Percentiles rank a stretch among this genome's conserved stretches.
Evolutionary conservation across 2,113 vertebrate species (phyloP).

Genomic region (Prolemur simus): DNA sequence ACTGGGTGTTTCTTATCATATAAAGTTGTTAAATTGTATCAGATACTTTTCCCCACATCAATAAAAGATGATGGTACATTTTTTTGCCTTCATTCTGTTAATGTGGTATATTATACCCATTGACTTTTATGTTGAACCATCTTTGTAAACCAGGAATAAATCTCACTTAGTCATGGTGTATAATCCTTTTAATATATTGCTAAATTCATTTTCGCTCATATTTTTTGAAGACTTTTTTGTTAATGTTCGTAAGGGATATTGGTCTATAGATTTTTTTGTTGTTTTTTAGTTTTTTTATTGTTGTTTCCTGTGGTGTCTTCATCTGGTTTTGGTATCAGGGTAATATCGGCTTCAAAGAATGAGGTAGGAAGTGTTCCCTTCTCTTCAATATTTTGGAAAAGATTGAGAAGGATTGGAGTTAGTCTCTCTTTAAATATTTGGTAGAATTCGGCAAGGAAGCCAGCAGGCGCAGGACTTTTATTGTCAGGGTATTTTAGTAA

Average conservation of each 20-base stretch:
- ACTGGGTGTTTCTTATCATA: neutral
- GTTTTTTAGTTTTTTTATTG: no score
- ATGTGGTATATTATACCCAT: neutral
- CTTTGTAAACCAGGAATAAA: neutral
- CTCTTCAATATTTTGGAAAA: neutral
- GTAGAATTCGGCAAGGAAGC: neutral
- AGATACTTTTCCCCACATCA: neutral
- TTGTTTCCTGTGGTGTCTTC: neutral
- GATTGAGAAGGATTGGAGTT: neutral
- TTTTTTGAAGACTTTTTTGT: neutral
- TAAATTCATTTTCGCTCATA: neutral
- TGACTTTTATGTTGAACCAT: neutral
- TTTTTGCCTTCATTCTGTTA: neutral
- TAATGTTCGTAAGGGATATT: neutral
- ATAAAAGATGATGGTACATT: neutral
- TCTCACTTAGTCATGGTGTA: neutral
- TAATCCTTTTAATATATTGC: neutral
- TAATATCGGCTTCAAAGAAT: neutral
- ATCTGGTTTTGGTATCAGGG: neutral
- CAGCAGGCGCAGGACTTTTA: neutral
- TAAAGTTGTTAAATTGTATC: neutral
- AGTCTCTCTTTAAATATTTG: neutral
- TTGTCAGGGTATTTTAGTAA: neutral
- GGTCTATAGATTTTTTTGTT: neutral
- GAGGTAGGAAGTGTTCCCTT: neutral